Base-by-base conservation (phyloP, 2,797 vertebrate species). In the Pelobates cultripes region DNA sequence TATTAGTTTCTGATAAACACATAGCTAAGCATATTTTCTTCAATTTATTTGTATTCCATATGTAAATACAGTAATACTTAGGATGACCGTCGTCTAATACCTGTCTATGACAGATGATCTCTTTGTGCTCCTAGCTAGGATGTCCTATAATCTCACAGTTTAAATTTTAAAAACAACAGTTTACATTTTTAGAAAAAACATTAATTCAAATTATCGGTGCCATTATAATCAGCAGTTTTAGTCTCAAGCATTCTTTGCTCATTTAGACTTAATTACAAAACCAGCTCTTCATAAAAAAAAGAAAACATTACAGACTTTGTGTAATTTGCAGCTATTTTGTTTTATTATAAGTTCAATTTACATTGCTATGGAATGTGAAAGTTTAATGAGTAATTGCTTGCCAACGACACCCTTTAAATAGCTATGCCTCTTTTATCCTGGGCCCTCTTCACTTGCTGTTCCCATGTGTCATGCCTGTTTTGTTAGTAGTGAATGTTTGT, bases 241-340 rank as follows among this genome's bases (percentile, higher is more conserved):
- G 10, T 40, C 41, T 68, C 8, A 43, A 68, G 3, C 9, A 42
- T 43, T 68, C 66, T 42, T 13, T 43, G 66, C 66, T 68, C 61
- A 10, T 64, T 68, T 42, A 68, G 40, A 40, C 43, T 42, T 68
- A 68, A 68, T 68, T 68, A 68, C 66, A 68, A 68, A 64, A 43
- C 3, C 42, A 68, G 7, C 63, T 9, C 63, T 41, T 66, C 13
- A 41, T 60, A n/a, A 60, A 28, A 40, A 28, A 64, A 64, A 68
- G 28, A 68, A 42, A 3, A 2, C 41, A 68, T 42, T 43, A 43
- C 40, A 15, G 10, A 42, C 13, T 15, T 43, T 68, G 42, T 42
- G 41, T 40, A 42, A 42, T 68, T 68, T 13, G 42, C 28, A 43
- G 40, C 13, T 43, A 68, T 66, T 28, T 40, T 66, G n/a, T 40